Percentiles rank a stretch among this genome's conserved stretches.
Evolutionary conservation across 1,140 invertebrate genomes (phyloP).

Genomic region (Drosophila ogumai): DNA sequence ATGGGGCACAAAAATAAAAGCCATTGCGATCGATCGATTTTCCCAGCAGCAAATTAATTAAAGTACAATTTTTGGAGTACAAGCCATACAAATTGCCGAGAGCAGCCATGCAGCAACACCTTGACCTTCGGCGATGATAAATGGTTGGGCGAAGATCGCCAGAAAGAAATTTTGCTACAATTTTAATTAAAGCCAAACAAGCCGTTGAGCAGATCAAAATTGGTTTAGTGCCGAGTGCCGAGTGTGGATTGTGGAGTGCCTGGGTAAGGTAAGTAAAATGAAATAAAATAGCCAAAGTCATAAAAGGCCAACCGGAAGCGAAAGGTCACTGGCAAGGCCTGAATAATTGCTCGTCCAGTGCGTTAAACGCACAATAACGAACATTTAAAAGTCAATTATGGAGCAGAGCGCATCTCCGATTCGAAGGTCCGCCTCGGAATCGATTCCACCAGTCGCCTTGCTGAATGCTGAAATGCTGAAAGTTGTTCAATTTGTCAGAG

Average conservation of each 20-base stretch:
- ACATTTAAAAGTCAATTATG: slow-evolving; percentile 71
- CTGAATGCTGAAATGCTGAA: slow-evolving; percentile 24
- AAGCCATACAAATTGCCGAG: slow-evolving; percentile 49
- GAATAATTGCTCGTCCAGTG: slow-evolving; percentile 62
- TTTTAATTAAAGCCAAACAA: slow-evolving; percentile 65
- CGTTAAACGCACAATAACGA: slow-evolving; percentile 64
- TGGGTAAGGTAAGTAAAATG: slow-evolving; percentile 1
- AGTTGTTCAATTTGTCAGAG: slow-evolving; percentile 57
- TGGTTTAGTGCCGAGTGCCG: slow-evolving; percentile 1
- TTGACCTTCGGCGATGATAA: slow-evolving; percentile 63
- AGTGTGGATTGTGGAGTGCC: slow-evolving; percentile 2
- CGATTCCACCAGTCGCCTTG: slow-evolving; percentile 16
- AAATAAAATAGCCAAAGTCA: slow-evolving; percentile 14
- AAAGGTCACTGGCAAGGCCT: slow-evolving; percentile 65
- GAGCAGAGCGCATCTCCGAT: slow-evolving; percentile 65
- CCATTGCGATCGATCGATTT: slow-evolving; percentile 65
- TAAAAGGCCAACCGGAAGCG: slow-evolving; percentile 59
- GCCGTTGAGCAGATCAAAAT: slow-evolving; percentile 20
- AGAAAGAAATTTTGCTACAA: slow-evolving; percentile 74
- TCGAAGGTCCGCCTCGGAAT: slow-evolving; percentile 49
- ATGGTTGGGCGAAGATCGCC: slow-evolving; percentile 53
- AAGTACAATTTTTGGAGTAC: slow-evolving; percentile 58
- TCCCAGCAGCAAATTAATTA: slow-evolving; percentile 71
- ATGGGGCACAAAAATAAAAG: slow-evolving; percentile 63
- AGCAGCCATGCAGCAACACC: slow-evolving; percentile 38